Evolutionary conservation across 2,113 vertebrate species (phyloP), one percentile per base, ranked within the genome.

Genomic region (Cololabis saira): DNA sequence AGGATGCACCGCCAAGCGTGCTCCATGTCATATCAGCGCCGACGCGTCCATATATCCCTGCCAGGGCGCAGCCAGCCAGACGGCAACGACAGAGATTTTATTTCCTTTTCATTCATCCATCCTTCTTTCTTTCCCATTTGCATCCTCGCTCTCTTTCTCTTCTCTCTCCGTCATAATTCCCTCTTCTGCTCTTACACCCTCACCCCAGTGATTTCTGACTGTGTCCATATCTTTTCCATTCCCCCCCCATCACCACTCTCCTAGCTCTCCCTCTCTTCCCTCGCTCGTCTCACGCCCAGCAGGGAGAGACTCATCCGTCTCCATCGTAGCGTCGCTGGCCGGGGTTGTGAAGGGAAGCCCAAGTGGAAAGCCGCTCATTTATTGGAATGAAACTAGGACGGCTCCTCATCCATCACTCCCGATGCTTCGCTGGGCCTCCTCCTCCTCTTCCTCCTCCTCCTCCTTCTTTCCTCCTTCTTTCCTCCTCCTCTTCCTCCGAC

Each of bases 281-380:
- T 73, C 71, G 61, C 72, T 70, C 67, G 54, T 58, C 60, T 43
- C 81, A 79, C 74, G 74, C 68, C 57, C 62, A 65, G 82, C 61
- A 78, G 58, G 60, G 72, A 80, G 75, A 78, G 80, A 81, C 67
- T 76, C 74, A 91, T 92, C 80, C 11, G 78, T 93, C 90, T 92
- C 82, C 71, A 80, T 85, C 62, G 56, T 55, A 57, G 68, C 52
- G 78, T 69, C 61, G 30, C 75, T 68, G 61, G 82, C 77, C 68
- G 56, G 15, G 62, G 71, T 74, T 66, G 75, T 83, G 85, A 84
- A 88, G 73, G 82, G 83, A 90, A 86, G 86, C 76, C 76, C 87
- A 82, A 82, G 89, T 90, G 88, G 90, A 92, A 91, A 80, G 76
- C 58, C 42, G 84, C 85, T 90, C 88, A 88, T 91, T 91, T 91